Evolutionary conservation across 1,140 invertebrate species (phyloP), one percentile per base, ranked within the genome.

Genomic region (Drosophila serrata): DNA sequence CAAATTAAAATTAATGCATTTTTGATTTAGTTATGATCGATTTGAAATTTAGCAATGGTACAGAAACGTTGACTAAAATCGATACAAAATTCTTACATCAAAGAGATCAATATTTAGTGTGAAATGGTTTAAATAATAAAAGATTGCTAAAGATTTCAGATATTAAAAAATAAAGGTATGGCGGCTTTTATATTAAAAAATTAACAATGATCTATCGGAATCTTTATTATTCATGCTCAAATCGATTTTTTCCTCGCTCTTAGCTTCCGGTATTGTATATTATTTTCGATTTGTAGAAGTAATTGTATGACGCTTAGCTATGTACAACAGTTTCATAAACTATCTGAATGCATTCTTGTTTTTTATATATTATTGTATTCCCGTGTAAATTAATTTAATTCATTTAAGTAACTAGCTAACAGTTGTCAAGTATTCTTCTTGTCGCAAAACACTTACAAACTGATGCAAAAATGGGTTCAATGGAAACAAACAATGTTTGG

Each of bases 391-490:
- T 75, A 87, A 77, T 76, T 79, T 42, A 73, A 79, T 88, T 79
- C 53, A 84, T 88, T 87, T 88, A 90, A 90, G 77, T 90, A 90
- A 90, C 85, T 90, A 90, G 86, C 85, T 90, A 90, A 90, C 85
- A 90, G 77, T 82, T 84, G 75, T 82, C 62, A 82, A 82, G 79
- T 65, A 78, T 59, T 49, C 46, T 68, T 75, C 60, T 74, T 51
- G 40, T 6, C 46, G 55, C 65, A 62, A 63, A 55, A 74, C 69
- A 82, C 81, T 84, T 84, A 82, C 75, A 69, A 85, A 86, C 75
- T 86, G 57, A 80, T 75, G 81, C 76, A 82, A 79, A 82, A 82
- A 46, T 55, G 35, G 62, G 12, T 53, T 73, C 31, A 67, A 63
- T 74, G 48, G 55, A 88, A 78, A 81, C 64, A 90, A 81, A 90